Evolutionary conservation across 2,797 vertebrate species (phyloP).

Genomic region (Rhinella marina): DNA sequence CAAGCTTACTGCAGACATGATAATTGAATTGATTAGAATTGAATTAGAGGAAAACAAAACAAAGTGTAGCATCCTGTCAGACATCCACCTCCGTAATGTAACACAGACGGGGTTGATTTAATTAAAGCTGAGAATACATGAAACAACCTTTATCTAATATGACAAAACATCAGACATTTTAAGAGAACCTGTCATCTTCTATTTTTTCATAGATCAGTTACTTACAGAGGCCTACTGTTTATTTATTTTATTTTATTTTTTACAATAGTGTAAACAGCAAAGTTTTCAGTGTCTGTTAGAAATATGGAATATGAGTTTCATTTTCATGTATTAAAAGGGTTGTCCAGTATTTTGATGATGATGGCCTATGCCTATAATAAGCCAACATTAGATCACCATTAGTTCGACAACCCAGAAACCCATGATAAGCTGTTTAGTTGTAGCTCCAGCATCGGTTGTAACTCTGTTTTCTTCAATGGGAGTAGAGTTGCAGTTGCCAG

Average conservation of each 20-base stretch:
- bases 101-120: neutral
- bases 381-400: too few species aligned
- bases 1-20: neutral
- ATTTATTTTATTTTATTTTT: neutral
- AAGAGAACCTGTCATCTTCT: neutral
- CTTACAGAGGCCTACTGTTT: neutral
- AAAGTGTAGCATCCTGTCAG: neutral
- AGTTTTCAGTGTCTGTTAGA: neutral
- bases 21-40: constrained; percentile 15
- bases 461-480: too few species aligned
- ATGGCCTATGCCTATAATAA: too few species aligned
- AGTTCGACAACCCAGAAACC: too few species aligned
- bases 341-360: too few species aligned
- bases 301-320: neutral
- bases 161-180: neutral
- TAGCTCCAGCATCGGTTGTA: too few species aligned
- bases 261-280: neutral
- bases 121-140: neutral
- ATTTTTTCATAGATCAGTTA: neutral
- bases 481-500: too few species aligned
- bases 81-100: neutral
- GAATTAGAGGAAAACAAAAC: neutral
- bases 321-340: too few species aligned
- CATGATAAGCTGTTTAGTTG: too few species aligned
- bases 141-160: neutral